These are phyloP conservation scores for Drosophila infuscata DNA, from an alignment of 2,888 invertebrate genomes.

Conservation along the genomic window DNA sequence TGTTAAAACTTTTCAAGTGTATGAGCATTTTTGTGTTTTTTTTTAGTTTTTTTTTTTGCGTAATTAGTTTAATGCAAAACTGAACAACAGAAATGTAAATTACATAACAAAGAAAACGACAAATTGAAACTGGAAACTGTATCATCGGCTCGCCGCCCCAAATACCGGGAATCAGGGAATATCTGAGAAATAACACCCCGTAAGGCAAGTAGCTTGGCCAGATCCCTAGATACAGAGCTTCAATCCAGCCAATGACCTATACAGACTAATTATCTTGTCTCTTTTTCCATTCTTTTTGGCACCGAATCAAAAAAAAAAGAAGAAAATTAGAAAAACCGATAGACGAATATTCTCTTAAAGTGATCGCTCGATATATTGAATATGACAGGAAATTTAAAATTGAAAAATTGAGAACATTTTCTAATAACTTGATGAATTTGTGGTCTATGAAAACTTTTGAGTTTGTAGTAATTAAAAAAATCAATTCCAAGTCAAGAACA, in stretches of 20 bases:
- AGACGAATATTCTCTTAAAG: constrained; percentile 30
- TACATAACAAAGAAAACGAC: constrained; percentile 64
- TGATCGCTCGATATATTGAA: constrained; percentile 1
- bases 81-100: constrained; percentile 60
- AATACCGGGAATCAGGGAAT: constrained; percentile 18
- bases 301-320: constrained; percentile 71
- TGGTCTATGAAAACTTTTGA: not conserved
- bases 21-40: constrained; percentile 79
- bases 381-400: not conserved
- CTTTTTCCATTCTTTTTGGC: constrained; percentile 60
- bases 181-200: not conserved
- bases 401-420: not conserved
- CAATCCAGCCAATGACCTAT: constrained; percentile 51
- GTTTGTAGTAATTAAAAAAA: not conserved
- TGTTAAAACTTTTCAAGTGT: constrained; percentile 83
- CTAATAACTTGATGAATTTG: not conserved
- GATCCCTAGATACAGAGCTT: constrained; percentile 19
- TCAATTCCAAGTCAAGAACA: not conserved
- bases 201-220: constrained; percentile 25
- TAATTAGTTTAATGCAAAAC: constrained; percentile 56
- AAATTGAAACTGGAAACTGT: constrained; percentile 51
- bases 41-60: constrained; percentile 28
- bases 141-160: constrained; percentile 31
- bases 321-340: not conserved
- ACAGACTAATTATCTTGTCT: constrained; percentile 44